Conservation (phyloP, 2,113 vertebrate genomes). For the Leucosticte australis region DNA sequence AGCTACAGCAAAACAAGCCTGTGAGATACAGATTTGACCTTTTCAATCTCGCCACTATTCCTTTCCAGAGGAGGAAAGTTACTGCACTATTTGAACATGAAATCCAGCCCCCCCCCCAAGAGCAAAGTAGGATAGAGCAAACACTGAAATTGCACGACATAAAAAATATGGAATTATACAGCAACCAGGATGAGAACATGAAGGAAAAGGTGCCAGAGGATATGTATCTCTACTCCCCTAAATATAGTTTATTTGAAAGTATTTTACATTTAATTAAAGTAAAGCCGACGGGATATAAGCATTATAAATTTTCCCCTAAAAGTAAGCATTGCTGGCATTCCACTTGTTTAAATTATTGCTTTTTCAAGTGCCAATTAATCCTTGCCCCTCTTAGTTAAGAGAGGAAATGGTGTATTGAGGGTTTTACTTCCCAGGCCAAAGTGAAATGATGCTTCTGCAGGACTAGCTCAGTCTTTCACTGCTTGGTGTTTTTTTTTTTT, state of each 20-base stretch:
- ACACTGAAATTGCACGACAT: neutral
- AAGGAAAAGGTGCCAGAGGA: slow-evolving; percentile 37
- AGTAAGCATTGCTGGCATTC: slow-evolving; percentile 70
- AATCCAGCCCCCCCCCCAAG: neutral
- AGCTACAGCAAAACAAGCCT: neutral
- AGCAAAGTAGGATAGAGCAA: neutral
- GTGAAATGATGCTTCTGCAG: neutral
- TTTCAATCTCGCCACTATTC: neutral
- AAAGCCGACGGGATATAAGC: slow-evolving; percentile 72
- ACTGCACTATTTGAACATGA: neutral
- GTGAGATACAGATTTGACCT: neutral
- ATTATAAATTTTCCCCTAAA: slow-evolving; percentile 73
- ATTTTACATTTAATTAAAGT: slow-evolving; percentile 77
- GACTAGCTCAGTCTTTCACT: neutral
- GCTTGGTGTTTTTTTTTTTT: neutral
- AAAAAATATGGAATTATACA: slow-evolving; percentile 37
- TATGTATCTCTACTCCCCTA: slow-evolving; percentile 61
- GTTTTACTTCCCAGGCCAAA: slow-evolving; percentile 51
- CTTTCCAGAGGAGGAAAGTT: neutral
- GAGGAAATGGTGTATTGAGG: slow-evolving; percentile 12
- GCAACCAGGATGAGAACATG: slow-evolving; percentile 52
- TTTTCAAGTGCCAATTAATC: slow-evolving; percentile 55
- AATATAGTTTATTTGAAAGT: slow-evolving; percentile 75
- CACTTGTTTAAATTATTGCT: slow-evolving; percentile 60
- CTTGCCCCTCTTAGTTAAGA: slow-evolving; percentile 49